These are phyloP conservation scores for Papilio polytes DNA, from an alignment of 1,140 invertebrate genomes.

Conservation along the genomic window DNA sequence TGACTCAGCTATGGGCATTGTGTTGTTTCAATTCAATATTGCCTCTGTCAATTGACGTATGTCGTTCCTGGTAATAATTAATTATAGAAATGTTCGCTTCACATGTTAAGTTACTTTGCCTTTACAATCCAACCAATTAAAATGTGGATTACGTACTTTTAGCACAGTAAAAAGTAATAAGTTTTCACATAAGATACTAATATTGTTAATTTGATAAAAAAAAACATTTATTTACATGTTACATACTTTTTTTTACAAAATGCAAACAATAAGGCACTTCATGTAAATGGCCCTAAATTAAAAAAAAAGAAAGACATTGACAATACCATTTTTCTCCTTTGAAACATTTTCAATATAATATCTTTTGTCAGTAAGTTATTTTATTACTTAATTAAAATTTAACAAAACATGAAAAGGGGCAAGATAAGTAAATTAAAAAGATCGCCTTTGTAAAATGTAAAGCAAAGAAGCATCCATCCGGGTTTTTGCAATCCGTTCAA, in stretches of 20 bases:
- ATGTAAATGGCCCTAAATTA: background rate
- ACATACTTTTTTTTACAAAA: no score
- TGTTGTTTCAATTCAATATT: slow-evolving; percentile 42
- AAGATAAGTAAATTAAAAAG: slow-evolving; percentile 24
- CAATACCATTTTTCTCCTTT: background rate
- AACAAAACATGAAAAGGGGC: slow-evolving; percentile 35
- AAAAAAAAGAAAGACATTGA: background rate
- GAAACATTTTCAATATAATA: background rate
- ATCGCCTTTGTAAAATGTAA: slow-evolving; percentile 26
- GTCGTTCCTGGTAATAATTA: background rate
- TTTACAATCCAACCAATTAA: background rate
- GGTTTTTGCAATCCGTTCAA: slow-evolving; percentile 54
- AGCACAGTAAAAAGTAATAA: background rate
- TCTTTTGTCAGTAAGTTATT: background rate
- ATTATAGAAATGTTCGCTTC: slow-evolving; percentile 7
- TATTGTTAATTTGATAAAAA: no score
- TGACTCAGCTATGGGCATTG: slow-evolving; percentile 57
- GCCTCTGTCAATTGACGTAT: slow-evolving; percentile 24
- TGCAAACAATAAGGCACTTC: no score
- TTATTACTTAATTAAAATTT: slow-evolving; percentile 8
- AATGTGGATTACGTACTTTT: background rate
- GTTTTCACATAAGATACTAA: background rate
- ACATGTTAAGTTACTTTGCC: background rate
- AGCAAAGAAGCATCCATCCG: slow-evolving; percentile 26
- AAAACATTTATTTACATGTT: no score